Evolutionary conservation across 2,113 vertebrate species (phyloP).

Genomic region (Scomber colias): DNA sequence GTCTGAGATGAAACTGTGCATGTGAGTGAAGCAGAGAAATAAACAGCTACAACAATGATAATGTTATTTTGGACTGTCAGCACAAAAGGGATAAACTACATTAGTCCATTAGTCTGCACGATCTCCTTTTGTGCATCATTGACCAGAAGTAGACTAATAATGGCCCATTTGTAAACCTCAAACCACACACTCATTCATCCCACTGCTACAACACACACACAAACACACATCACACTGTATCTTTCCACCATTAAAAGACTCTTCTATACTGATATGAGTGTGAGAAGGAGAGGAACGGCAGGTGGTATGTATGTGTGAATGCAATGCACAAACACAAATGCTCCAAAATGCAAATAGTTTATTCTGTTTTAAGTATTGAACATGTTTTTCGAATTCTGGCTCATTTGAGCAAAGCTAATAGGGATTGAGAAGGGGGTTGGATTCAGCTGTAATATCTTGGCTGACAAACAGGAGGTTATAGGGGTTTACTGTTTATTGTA

Average conservation of each 20-base stretch:
- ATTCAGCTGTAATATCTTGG: not conserved
- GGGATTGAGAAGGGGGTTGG: not conserved
- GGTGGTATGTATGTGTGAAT: not conserved
- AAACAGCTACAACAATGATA: not conserved
- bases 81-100: not conserved
- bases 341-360: constrained; percentile 29
- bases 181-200: constrained; percentile 27
- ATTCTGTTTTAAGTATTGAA: constrained; percentile 14
- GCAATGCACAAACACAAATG: constrained; percentile 52
- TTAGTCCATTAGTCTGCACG: constrained; percentile 55
- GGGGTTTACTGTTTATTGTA: not conserved
- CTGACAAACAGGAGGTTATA: constrained; percentile 21
- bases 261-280: constrained; percentile 29
- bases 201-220: not conserved
- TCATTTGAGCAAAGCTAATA: constrained; percentile 16
- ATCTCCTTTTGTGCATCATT: constrained; percentile 17
- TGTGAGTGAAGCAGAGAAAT: constrained; percentile 1
- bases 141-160: constrained; percentile 48
- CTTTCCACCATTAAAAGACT: constrained; percentile 21
- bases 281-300: not conserved
- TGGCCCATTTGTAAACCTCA: constrained; percentile 66
- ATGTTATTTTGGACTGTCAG: not conserved
- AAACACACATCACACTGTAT: not conserved
- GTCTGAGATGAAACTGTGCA: not conserved
- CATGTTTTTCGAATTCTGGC: not conserved